Base-by-base conservation (phyloP, 2,113 vertebrate genomes). In the Steatornis caripensis region DNA sequence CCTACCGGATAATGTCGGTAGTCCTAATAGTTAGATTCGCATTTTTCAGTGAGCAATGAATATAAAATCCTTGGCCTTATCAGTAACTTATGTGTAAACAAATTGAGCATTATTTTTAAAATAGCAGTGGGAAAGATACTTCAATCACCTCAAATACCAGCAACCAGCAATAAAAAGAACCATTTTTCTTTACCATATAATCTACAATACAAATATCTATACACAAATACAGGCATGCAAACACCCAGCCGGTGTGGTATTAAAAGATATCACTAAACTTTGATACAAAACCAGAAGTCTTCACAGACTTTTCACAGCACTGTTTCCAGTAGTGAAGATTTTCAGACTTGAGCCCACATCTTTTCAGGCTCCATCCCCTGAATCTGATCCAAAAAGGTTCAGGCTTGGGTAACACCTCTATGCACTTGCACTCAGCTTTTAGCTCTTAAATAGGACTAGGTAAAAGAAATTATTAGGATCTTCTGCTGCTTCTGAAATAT, bases 1-100 rank as follows among this genome's bases (percentile, higher is more conserved):
- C 61, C 36, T 81, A 22, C 14, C 9, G 64, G 72, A 70, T 68
- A 37, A 51, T 3, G 6, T 39, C 60, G 4, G 8, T 43, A 57
- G 36, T 39, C 57, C 26, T 32, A 53, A 57, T 36, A 72, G 34
- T 32, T 26, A 78, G 36, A 84, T 34, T 61, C 15, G 60, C 51
- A 83, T 96, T 91, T 95, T 93, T 93, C 12, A 6, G 57, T 34
- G 9, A 85, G 70, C 27, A 91, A 17, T 9, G 15, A 76, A 87
- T 96, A 89, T 48, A 87, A 62, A 92, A 53, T 53, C n/a, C 34
- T 65, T 49, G 17, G 27, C n/a, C 30, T 89, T 92, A 75, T 78
- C 89, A 55, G 80, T 68, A 94, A 78, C 54, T 89, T 68, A 16
- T 29, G 30, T 45, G 57, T 76, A 93, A 92, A 83, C 32, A 91